Evolutionary conservation across 2,888 invertebrate species (phyloP), one percentile per base, ranked within the genome.

Genomic region (Baccha elongata): DNA sequence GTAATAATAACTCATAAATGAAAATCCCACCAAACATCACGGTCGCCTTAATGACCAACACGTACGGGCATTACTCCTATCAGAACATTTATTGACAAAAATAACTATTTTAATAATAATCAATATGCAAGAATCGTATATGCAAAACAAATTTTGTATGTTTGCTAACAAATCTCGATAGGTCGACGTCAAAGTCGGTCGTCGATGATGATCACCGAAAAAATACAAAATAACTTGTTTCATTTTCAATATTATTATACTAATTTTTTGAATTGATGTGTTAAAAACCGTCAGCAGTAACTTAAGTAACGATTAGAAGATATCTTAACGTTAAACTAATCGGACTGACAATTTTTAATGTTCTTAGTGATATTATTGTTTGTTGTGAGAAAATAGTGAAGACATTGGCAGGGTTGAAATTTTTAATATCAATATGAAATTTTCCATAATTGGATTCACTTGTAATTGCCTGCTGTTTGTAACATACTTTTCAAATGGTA

Each of bases 191-290:
- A 37, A 62, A 17, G 65, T 53, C 62, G 64, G 17, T 29, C 17
- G 44, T 29, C 8, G 17, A 76, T 72, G 60, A 67, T 67, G 71
- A 76, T 53, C 42, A 11, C 46, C 62, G 29, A 71, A 64, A 68
- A 80, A 26, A 35, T 29, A 58, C 42, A 62, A 29, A 44, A 69
- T 23, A 81, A 81, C 81, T 67, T 8, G 81, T 81, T 81, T 71
- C 10, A 32, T 60, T 58, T 11, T n/a, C n/a, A n/a, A n/a, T n/a
- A n/a, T n/a, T 17, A 37, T 52, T 71, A 42, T 55, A 67, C 52
- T 65, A 8, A 60, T 37, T 72, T 53, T 62, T 23, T 23, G 50
- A 37, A 29, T 32, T 46, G 23, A 60, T 76, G 55, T 21, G 55
- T 71, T 76, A 76, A 76, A 76, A 76, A 75, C 53, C 60, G 26